These are phyloP conservation scores for Artibeus jamaicensis DNA, from an alignment of 2,797 vertebrate genomes.

Conservation along the genomic window DNA sequence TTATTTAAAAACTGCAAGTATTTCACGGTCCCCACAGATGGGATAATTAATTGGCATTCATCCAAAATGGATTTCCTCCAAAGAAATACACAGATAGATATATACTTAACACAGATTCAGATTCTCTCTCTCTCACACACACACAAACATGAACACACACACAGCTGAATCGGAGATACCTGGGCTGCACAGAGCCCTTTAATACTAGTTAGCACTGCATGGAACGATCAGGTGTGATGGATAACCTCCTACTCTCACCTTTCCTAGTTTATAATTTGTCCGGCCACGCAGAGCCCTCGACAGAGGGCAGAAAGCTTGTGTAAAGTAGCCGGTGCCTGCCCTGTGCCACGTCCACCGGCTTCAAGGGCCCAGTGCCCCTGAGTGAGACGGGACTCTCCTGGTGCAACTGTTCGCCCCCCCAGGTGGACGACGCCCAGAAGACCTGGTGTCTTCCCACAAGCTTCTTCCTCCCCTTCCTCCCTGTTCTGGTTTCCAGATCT, in stretches of 20 bases:
- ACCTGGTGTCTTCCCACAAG: accelerated
- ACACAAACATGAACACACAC: neutral
- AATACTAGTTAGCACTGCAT: neutral
- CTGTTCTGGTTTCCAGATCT: neutral
- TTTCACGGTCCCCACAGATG: neutral
- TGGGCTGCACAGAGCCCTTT: neutral
- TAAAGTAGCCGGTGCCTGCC: neutral
- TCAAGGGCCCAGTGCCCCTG: neutral
- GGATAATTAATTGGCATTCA: neutral
- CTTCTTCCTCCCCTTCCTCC: neutral
- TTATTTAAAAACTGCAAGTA: neutral
- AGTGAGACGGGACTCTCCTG: neutral
- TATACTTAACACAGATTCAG: neutral
- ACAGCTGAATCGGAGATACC: neutral
- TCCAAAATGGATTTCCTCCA: neutral
- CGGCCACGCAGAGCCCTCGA: neutral
- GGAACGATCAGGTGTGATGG: neutral
- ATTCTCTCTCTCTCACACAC: neutral
- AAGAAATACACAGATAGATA: neutral
- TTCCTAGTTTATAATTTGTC: neutral
- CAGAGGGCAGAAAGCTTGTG: neutral
- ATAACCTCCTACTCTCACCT: neutral
- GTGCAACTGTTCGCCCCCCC: neutral
- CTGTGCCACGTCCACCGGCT: accelerated
- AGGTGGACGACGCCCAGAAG: neutral